Conservation (phyloP, 2,113 vertebrate genomes). For the Sander vitreus region DNA sequence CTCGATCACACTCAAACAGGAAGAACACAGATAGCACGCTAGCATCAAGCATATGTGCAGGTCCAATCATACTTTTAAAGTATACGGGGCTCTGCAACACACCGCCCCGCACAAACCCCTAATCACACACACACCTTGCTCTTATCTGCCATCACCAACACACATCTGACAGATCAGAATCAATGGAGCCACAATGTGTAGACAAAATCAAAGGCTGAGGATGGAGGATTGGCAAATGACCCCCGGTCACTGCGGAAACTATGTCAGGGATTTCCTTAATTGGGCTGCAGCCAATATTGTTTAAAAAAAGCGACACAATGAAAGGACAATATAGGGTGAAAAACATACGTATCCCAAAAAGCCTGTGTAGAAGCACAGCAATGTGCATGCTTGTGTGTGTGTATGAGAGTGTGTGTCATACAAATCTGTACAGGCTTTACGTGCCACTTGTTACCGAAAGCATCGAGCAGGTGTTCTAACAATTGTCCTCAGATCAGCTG, state of each 20-base stretch:
- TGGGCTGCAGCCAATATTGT: conserved; percentile 62
- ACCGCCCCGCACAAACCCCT: conserved; percentile 7
- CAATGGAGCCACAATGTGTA: conserved; percentile 51
- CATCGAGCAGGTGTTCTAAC: conserved; percentile 76
- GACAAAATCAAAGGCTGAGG: conserved; percentile 61
- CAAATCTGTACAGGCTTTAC: conserved; percentile 17
- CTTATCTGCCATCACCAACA: conserved; percentile 51
- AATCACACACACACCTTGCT: conserved; percentile 37
- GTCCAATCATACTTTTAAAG: conserved; percentile 41
- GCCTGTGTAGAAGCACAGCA: conserved; percentile 10
- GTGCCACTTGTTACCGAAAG: conserved; percentile 47
- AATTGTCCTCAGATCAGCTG: conserved; percentile 76
- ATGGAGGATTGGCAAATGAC: conserved; percentile 63
- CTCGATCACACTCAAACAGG: conserved; percentile 57
- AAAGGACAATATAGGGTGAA: conserved; percentile 41
- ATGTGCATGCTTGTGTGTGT: neutral
- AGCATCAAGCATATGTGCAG: conserved; percentile 26
- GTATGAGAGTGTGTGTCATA: neutral
- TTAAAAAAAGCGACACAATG: conserved; percentile 54
- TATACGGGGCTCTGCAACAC: neutral
- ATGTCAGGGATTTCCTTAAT: conserved; percentile 74
- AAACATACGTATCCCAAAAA: neutral
- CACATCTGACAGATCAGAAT: conserved; percentile 64
- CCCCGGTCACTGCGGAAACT: conserved; percentile 69
- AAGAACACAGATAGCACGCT: conserved; percentile 54